Evolutionary conservation across 2,113 vertebrate species (phyloP), one percentile per base, ranked within the genome.

Genomic region (Acrocephalus kingi): DNA sequence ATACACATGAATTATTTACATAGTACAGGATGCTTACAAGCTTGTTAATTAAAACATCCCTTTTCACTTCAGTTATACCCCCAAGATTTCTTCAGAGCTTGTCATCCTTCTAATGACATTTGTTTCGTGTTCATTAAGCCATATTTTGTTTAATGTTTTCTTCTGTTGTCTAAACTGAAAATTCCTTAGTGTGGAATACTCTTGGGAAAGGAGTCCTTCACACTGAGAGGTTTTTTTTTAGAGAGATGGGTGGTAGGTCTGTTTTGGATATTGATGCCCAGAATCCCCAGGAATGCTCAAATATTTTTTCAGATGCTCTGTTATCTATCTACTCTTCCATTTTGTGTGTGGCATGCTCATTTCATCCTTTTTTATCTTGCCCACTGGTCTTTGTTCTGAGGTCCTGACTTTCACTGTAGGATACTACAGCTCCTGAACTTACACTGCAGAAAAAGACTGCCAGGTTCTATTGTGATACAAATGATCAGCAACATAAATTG

Each of bases 401-500:
- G n/a, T 66, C 28, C 35, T 85, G 28, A 67, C 31, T 94, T 93
- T 43, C 33, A 62, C 46, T 56, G 24, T 71, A 55, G 75, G 25
- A 19, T 77, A 92, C 64, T 72, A 52, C 39, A 59, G 41, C 81
- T 72, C 45, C 31, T 71, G 71, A 84, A 82, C 84, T 84, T 89
- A 79, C 37, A 59, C 62, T 92, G 69, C 87, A 91, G 80, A 91
- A 94, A 93, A 91, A 89, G 76, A 37, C 86, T 28, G 4, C 49
- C 68, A 84, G 41, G 64, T 72, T 89, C 80, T 84, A 96, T 95
- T 95, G 92, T 96, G 88, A 92, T 95, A 95, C 85, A 92, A 88
- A 95, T 94, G 64, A 90, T 95, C 61, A 87, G 73, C 82, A 93
- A 90, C 72, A 93, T 90, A 95, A 95, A 96, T 90, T 92, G 88